phyloP scores from a whole-genome alignment of 1,140 invertebrate species.

The Homalodisca vitripennis region DNA sequence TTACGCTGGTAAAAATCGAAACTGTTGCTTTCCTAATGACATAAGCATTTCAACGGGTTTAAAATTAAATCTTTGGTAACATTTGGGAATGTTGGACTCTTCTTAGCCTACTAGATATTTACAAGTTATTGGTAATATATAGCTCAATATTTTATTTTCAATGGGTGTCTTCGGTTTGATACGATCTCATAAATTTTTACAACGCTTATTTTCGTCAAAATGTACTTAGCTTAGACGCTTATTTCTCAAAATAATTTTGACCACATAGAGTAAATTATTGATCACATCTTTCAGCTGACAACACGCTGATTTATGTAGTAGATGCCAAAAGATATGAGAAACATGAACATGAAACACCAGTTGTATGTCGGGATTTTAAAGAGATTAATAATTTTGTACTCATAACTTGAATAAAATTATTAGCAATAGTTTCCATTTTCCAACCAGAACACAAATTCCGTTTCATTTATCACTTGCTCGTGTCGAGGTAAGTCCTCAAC shows the following conservation, averaged over 20 bases:
- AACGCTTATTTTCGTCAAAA: background rate
- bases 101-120: background rate
- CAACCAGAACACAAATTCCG: too few relatives aligned
- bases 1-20: background rate
- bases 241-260: background rate
- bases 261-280: background rate
- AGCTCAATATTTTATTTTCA: background rate
- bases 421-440: too few relatives aligned
- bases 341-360: too few relatives aligned
- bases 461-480: too few relatives aligned
- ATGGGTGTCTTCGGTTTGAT: background rate
- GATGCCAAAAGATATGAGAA: too few relatives aligned
- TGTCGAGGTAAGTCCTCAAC: too few relatives aligned
- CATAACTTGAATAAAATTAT: too few relatives aligned
- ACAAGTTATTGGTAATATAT: constrained; percentile 1
- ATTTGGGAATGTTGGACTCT: background rate
- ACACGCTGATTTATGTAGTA: background rate
- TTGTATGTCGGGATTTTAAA: too few relatives aligned
- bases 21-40: background rate
- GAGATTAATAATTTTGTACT: too few relatives aligned
- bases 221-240: background rate
- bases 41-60: background rate
- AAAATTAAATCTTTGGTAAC: constrained; percentile 19
- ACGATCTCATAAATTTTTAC: background rate
- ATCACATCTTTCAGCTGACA: background rate